Conservation (phyloP, 2,797 vertebrate genomes). For the Amazonetta brasiliensis region DNA sequence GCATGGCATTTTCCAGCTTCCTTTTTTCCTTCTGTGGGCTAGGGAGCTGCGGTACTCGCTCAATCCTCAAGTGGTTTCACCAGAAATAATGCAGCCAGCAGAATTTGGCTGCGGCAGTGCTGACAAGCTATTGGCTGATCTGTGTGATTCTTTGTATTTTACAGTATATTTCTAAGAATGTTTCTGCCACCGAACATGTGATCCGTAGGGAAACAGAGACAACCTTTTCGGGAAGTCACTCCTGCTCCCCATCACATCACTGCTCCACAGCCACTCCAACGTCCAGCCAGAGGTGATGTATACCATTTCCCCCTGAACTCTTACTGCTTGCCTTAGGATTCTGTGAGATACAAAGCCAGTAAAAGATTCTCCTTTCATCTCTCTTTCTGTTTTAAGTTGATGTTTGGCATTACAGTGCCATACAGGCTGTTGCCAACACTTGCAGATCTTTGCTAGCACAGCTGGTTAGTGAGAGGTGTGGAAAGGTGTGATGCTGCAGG, state of each 20-base stretch:
- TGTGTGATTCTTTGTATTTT: constrained; percentile 42
- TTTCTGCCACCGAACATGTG: constrained; percentile 91
- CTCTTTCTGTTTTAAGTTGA: background rate
- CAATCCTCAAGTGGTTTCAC: background rate
- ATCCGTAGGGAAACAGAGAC: constrained; percentile 92
- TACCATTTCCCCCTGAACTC: background rate
- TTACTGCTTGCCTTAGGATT: background rate
- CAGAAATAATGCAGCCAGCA: background rate
- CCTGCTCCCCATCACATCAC: constrained; percentile 96
- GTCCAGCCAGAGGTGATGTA: constrained; percentile 91
- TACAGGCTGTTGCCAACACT: background rate
- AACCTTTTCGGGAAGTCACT: constrained; percentile 93
- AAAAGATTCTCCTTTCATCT: background rate
- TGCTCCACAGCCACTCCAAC: constrained; percentile 94
- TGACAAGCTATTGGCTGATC: background rate
- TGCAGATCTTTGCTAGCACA: background rate
- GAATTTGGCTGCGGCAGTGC: background rate
- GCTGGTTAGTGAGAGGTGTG: background rate
- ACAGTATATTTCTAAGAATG: constrained; percentile 96
- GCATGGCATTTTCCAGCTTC: background rate
- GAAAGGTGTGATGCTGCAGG: background rate
- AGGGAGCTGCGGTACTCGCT: rapidly evolving
- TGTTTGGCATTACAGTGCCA: background rate
- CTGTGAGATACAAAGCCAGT: background rate
- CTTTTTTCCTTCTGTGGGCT: background rate